A percentile compares a stretch with the other conserved stretches of the same genome.
phyloP scores from a whole-genome alignment of 1,140 invertebrate genomes.

The Hylaeus volcanicus region DNA sequence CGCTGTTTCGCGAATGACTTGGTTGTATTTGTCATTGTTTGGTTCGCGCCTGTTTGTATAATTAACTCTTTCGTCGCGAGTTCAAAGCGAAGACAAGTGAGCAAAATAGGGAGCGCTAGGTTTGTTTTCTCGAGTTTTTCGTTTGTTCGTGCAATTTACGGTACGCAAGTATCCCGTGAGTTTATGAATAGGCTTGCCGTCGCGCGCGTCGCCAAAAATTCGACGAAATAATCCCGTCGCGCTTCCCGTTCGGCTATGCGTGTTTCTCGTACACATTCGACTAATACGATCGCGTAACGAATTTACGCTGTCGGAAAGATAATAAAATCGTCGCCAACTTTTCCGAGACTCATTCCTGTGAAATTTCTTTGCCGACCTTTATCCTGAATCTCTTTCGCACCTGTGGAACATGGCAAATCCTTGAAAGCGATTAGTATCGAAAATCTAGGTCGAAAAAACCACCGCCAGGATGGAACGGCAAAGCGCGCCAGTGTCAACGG shows the following conservation, averaged over 20 bases:
- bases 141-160: slow-evolving; percentile 11
- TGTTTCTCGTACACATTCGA: background rate
- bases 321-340: too few species aligned
- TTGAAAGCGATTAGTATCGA: slow-evolving; percentile 2
- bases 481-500: background rate
- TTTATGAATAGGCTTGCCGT: slow-evolving; percentile 3
- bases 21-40: slow-evolving; percentile 7
- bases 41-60: slow-evolving; percentile 6
- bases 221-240: background rate
- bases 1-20: background rate
- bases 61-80: slow-evolving; percentile 3
- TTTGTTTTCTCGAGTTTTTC: slow-evolving; percentile 11
- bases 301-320: too few species aligned
- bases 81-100: background rate
- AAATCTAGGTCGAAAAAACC: slow-evolving; percentile 4
- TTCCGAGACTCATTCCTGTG: too few species aligned
- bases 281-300: background rate
- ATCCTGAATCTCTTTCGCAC: background rate
- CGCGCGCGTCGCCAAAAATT: background rate
- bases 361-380: background rate
- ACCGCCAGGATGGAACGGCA: background rate
- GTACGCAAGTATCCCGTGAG: background rate
- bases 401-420: background rate
- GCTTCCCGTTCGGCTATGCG: background rate
- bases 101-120: background rate